Percentiles rank a stretch among this genome's conserved stretches.
These are phyloP conservation scores for Pheosia gnoma DNA, from an alignment of 2,888 invertebrate genomes.

Conservation along the genomic window DNA sequence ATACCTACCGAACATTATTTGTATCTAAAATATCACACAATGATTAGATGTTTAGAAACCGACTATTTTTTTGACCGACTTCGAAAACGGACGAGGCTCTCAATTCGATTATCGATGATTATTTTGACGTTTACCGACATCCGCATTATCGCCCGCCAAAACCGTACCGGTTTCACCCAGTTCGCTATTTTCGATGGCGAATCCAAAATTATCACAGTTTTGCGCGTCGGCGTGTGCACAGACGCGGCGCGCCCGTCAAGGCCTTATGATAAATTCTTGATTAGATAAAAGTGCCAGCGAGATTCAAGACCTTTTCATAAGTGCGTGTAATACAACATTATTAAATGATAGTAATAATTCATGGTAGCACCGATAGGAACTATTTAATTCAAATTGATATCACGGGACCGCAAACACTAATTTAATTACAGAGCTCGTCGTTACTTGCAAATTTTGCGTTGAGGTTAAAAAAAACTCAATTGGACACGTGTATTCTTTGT, in stretches of 20 bases:
- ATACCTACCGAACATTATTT: too few relatives aligned
- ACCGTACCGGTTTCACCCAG: conserved; percentile 10
- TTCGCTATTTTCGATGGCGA: conserved; percentile 36
- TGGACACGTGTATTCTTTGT: too few relatives aligned
- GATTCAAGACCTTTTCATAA: conserved; percentile 40
- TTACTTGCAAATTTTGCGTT: too few relatives aligned
- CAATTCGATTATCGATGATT: conserved; percentile 18
- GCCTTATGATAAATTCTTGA: conserved; percentile 45
- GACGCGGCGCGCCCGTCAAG: conserved; percentile 43
- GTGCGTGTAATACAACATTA: conserved; percentile 15
- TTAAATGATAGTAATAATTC: not conserved
- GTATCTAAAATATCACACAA: too few relatives aligned
- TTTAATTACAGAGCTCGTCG: too few relatives aligned
- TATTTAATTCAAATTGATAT: too few relatives aligned
- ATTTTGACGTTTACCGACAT: conserved; percentile 21
- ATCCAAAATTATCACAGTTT: conserved; percentile 32
- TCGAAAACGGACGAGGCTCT: conserved; percentile 13
- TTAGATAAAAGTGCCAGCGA: conserved; percentile 47
- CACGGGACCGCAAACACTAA: too few relatives aligned
- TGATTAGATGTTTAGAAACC: too few relatives aligned
- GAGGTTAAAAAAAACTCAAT: too few relatives aligned
- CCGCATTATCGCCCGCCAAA: not conserved
- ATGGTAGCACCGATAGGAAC: not conserved
- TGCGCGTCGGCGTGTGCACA: conserved; percentile 23
- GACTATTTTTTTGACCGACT: too few relatives aligned